Evolutionary conservation across 2,888 invertebrate genomes (phyloP).

Genomic region (Platypus cylindrus): DNA sequence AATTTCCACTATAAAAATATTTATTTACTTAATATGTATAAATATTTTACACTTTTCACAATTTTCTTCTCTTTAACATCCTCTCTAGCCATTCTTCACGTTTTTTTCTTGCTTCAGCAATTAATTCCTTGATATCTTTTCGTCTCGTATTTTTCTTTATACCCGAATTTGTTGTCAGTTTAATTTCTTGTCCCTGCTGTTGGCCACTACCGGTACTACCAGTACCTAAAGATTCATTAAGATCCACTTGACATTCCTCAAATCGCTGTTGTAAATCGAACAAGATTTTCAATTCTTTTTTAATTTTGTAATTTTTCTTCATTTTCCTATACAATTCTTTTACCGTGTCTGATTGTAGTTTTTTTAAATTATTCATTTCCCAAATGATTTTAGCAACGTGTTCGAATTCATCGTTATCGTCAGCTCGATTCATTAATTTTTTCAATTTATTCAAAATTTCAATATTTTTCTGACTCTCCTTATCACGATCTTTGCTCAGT

Average conservation of each 20-base stretch:
- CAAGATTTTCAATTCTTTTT: slow-evolving; percentile 35
- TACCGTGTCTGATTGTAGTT: slow-evolving; percentile 31
- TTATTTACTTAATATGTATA: no score
- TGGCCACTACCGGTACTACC: no score
- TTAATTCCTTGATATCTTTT: slow-evolving; percentile 16
- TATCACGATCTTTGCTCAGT: slow-evolving; percentile 37
- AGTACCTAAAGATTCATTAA: slow-evolving; percentile 13
- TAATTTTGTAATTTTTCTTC: slow-evolving; percentile 21
- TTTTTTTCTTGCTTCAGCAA: slow-evolving; percentile 18
- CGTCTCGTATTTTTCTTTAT: slow-evolving; percentile 7
- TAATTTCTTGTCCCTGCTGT: slow-evolving; percentile 7
- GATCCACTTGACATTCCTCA: slow-evolving; percentile 21
- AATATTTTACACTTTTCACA: no score
- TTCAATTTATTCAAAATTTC: slow-evolving; percentile 28
- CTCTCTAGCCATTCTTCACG: slow-evolving; percentile 18
- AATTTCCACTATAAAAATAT: no score
- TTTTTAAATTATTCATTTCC: slow-evolving; percentile 32
- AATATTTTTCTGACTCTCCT: slow-evolving; percentile 28
- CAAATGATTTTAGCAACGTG: slow-evolving; percentile 31
- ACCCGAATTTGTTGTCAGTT: background rate
- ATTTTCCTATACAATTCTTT: slow-evolving; percentile 29
- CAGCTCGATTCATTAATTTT: slow-evolving; percentile 38
- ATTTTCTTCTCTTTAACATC: slow-evolving; percentile 1
- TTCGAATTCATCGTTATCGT: slow-evolving; percentile 35
- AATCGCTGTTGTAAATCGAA: slow-evolving; percentile 28